Percentiles rank a stretch among this genome's conserved stretches.
Evolutionary conservation across 2,113 vertebrate species (phyloP).

Genomic region (Phoxinus phoxinus): DNA sequence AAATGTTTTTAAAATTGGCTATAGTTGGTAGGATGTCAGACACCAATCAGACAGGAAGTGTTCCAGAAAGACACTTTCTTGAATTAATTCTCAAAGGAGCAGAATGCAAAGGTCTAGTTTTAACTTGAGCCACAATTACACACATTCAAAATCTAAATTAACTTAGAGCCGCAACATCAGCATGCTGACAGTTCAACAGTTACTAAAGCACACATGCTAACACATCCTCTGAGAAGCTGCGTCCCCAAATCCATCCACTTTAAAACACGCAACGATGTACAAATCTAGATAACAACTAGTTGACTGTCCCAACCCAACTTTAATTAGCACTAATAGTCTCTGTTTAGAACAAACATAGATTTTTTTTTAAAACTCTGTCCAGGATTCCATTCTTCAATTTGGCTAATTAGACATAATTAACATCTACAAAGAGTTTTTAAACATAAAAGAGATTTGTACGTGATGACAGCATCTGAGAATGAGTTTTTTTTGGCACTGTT

Average conservation of each 20-base stretch:
- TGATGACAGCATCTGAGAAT: neutral
- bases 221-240: neutral
- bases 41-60: neutral
- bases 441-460: neutral
- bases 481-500: neutral
- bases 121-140: neutral
- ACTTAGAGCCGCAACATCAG: neutral
- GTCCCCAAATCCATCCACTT: neutral
- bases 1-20: neutral
- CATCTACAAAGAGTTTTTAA: neutral
- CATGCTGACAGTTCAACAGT: neutral
- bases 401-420: neutral
- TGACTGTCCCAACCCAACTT: neutral
- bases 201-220: neutral
- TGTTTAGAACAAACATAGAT: neutral
- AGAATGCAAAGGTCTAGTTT: neutral
- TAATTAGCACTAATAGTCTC: neutral
- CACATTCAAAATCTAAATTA: neutral
- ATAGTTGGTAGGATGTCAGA: neutral
- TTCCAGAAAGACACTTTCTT: neutral
- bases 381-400: conserved; percentile 5
- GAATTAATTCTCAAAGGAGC: neutral
- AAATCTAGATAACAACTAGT: neutral
- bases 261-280: neutral
- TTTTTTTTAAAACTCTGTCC: neutral